Percentiles rank a stretch among this genome's conserved stretches.
Evolutionary conservation across 1,140 invertebrate species (phyloP).

Genomic region (Metaphire vulgaris): DNA sequence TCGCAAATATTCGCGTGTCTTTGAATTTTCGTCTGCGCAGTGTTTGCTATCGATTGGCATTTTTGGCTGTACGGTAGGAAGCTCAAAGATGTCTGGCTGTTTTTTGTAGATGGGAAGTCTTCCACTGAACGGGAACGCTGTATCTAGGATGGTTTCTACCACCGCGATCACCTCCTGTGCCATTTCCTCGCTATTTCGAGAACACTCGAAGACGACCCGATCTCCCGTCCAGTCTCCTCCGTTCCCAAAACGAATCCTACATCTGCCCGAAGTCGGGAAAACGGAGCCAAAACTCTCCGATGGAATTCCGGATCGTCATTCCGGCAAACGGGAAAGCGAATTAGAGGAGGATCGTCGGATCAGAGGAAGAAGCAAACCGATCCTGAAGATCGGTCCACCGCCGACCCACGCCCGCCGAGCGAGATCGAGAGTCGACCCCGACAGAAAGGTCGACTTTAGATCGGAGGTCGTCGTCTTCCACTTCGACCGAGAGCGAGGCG

Average conservation of each 20-base stretch:
- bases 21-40: too few species aligned
- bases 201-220: background rate
- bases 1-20: too few species aligned
- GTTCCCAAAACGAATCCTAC: background rate
- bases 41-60: too few species aligned
- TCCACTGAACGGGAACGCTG: background rate
- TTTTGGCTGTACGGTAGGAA: too few species aligned
- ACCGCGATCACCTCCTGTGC: background rate
- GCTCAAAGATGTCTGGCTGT: too few species aligned
- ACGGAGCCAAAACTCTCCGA: background rate
- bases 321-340: too few species aligned
- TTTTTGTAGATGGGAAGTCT: background rate
- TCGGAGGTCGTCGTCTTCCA: constrained; percentile 5
- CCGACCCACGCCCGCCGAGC: too few species aligned
- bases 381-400: background rate
- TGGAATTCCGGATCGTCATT: background rate
- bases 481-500: constrained; percentile 11
- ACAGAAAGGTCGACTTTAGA: background rate
- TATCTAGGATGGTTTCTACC: too few species aligned
- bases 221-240: background rate
- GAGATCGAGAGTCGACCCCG: background rate
- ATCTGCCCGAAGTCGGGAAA: background rate
- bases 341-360: too few species aligned
- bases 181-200: background rate
- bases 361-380: background rate